Percentiles rank a stretch among this genome's conserved stretches.
phyloP scores from a whole-genome alignment of 2,888 invertebrate species.

The Chamaedrilus cognettii region DNA sequence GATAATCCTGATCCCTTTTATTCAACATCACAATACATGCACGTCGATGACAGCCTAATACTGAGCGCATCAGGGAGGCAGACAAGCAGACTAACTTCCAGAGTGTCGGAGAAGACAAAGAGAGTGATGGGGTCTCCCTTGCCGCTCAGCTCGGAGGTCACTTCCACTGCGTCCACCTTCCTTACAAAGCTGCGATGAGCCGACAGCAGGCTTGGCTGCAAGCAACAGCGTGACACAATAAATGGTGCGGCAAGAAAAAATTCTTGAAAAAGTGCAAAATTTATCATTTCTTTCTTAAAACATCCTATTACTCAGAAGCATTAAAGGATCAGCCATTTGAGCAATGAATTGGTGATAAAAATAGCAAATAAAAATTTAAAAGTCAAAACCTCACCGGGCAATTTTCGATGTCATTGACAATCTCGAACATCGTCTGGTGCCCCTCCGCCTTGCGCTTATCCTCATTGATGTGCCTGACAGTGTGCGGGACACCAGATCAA shows the following conservation, averaged over 20 bases:
- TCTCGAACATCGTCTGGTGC: slow-evolving; percentile 93
- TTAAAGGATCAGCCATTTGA: not conserved
- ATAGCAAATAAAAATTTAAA: not conserved
- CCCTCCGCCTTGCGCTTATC: slow-evolving; percentile 96
- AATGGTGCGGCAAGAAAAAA: too few species aligned
- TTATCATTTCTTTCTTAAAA: too few species aligned
- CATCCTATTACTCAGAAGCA: too few species aligned
- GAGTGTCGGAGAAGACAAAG: slow-evolving; percentile 91
- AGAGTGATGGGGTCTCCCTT: slow-evolving; percentile 85
- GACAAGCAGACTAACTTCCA: slow-evolving; percentile 70
- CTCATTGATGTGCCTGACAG: slow-evolving; percentile 93
- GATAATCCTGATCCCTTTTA: too few species aligned
- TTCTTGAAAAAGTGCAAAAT: too few species aligned
- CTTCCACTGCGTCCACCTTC: slow-evolving; percentile 86
- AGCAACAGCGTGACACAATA: too few species aligned
- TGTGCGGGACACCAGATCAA: too few species aligned
- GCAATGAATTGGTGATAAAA: not conserved
- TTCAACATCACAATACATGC: not conserved
- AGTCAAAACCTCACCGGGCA: slow-evolving; percentile 73
- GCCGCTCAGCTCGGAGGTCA: slow-evolving; percentile 73
- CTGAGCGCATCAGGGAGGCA: not conserved
- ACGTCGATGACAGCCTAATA: not conserved
- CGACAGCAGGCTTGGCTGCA: slow-evolving; percentile 84
- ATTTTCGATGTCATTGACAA: slow-evolving; percentile 97
- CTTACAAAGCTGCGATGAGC: slow-evolving; percentile 89